Evolutionary conservation across 1,140 invertebrate genomes (phyloP).

Genomic region (Cyphomyrmex costatus): DNA sequence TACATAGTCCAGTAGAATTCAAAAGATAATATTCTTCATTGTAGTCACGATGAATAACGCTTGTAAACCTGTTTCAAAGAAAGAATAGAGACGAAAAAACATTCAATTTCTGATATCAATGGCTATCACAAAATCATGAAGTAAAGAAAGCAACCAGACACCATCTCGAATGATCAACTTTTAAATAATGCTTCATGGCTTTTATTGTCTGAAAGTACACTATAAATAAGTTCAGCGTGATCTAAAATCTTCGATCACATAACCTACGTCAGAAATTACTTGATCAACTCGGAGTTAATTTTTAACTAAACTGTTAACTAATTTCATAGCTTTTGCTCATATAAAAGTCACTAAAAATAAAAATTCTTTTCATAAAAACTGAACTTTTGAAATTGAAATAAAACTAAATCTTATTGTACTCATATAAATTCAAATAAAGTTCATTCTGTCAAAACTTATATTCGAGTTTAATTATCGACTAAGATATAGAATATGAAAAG

Average conservation of each 20-base stretch:
- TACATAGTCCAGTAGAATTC: neutral
- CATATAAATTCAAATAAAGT: slow-evolving; percentile 31
- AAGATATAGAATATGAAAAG: slow-evolving; percentile 4
- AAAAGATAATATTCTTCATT: slow-evolving; percentile 24
- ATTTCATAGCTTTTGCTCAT: neutral
- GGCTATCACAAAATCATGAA: slow-evolving; percentile 12
- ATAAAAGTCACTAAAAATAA: slow-evolving; percentile 1
- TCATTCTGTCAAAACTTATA: slow-evolving; percentile 3
- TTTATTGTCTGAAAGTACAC: slow-evolving; percentile 20
- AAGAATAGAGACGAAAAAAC: slow-evolving; percentile 26
- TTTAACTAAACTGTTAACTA: slow-evolving; percentile 12
- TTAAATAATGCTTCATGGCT: slow-evolving; percentile 45
- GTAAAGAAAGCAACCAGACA: neutral
- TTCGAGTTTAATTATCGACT: slow-evolving; percentile 30
- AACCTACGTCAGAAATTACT: neutral
- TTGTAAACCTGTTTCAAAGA: slow-evolving; percentile 6
- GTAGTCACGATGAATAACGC: neutral
- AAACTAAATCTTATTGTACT: slow-evolving; percentile 42
- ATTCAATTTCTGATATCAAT: slow-evolving; percentile 42
- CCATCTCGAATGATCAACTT: slow-evolving; percentile 24
- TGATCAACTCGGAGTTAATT: neutral
- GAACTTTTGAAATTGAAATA: slow-evolving; percentile 15
- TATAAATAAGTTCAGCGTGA: neutral
- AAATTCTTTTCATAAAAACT: neutral
- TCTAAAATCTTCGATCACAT: neutral